Base-by-base conservation (phyloP, 2,888 invertebrate genomes). In the Syrphus vitripennis region DNA sequence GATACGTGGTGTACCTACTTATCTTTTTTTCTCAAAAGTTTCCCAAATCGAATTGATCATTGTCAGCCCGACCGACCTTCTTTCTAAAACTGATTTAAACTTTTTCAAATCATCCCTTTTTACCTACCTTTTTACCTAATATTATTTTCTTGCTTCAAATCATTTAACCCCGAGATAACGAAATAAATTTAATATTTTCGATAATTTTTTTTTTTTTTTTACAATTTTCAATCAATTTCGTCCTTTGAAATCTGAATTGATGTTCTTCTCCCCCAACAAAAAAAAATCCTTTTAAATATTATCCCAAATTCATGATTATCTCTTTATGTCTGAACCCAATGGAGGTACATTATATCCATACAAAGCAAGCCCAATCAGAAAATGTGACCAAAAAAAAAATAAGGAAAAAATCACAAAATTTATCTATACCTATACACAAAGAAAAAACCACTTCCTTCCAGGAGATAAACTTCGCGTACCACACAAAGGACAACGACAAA, bases 401-500 rank as follows among this genome's bases (percentile, higher is more conserved):
- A n/a, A n/a, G n/a, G n/a, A 31, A 24, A 42, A 14, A 50, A 72
- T 19, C 29, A 67, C 37, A 65, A 71, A 69, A 76, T 69, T 63
- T 69, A 75, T 71, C 65, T 21, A 37, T n/a, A n/a, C n/a, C n/a
- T 42, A 34, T 21, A 67, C 61, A 82, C 37, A 86, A 82, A 76
- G 74, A 82, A 86, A 81, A 81, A 82, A 82, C 77, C 81, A 86
- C 86, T 81, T 86, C 77, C 80, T 82, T 86, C 81, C 77, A 86
- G 81, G 57, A 86, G 84, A 86, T 86, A 74, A 76, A 86, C 69
- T 65, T 40, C 69, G 77, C 81, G 77, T 29, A 53, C 75, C 50
- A 53, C 59, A 84, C 76, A 84, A 71, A 77, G 69, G 63, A 65
- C 61, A 16, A 53, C 40, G 70, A 55, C 53, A 65, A 86, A 86